Evolutionary conservation across 2,797 vertebrate genomes (phyloP), one percentile per base, ranked within the genome.

Genomic region (Poecilia gillii): DNA sequence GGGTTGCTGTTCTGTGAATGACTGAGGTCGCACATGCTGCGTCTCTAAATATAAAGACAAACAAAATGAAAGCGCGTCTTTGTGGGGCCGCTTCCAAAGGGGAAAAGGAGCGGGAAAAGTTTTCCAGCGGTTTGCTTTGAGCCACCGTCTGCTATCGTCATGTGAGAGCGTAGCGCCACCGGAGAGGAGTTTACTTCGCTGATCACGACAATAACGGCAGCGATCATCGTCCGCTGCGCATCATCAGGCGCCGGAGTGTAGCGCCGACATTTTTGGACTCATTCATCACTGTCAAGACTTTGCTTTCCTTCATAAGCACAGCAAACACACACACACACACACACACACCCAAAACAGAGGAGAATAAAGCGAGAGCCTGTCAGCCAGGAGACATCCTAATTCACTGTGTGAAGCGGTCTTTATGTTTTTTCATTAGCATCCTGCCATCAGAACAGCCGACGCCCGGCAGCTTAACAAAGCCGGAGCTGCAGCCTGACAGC

Each of bases 211-310:
- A 87, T 85, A 93, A 93, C 85, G 51, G 84, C 53, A 73, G 89
- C 70, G 66, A 94, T 94, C 85, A 91, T 88, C 74, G 81, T 78
- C 86, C 84, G 82, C 87, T 85, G 80, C 83, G 92, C 88, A 83
- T 85, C 90, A 83, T 76, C 59, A 75, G 88, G 89, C 51, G 74
- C 62, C 2, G 89, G 87, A 85, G 81, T 80, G 81, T 83, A 87
- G 85, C 85, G 36, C 87, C 81, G 84, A 84, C 90, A 81, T 85
- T 89, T 88, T 82, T 80, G 25, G 64, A 81, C 88, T 90, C 93
- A 83, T 94, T 93, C 90, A 91, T 95, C 93, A 94, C 82, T 90
- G 89, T 92, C 87, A 4, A 25, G 75, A 70, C 79, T 73, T 81
- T 64, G 82, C 81, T 86, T 84, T 73, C 59, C 31, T 82, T 78